Evolutionary conservation across 2,113 vertebrate species (phyloP), one percentile per base, ranked within the genome.

Genomic region (Ammodytes marinus): DNA sequence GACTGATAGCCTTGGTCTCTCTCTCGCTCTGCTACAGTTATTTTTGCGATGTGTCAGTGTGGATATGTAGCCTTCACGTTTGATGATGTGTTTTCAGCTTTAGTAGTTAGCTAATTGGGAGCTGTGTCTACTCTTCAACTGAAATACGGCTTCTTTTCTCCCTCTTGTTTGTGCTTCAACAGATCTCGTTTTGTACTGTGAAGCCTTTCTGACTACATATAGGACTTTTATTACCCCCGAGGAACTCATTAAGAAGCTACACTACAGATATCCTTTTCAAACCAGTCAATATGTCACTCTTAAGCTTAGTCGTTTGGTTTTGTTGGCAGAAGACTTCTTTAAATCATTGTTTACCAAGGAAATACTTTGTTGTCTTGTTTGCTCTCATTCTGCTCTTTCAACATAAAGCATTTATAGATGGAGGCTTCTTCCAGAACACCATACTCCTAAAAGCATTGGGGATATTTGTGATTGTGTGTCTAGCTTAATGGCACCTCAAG

Each of bases 131-230:
- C 60, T 65, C 17, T n/a, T 57, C 39, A 52, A 78, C 64, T 87
- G 4, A 82, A 70, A 78, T 55, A 15, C 60, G 17, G 37, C 37
- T 59, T 50, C 67, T 13, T 40, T 13, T n/a, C 6, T 6, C 15
- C 6, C 58, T 8, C 52, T 47, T 58, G 17, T 77, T 52, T 83
- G 81, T 50, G 47, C 72, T 85, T 84, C 64, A 57, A 78, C 91
- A 99, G 98, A 99, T 89, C 91, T 99, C 70, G 98, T 99, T 89
- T 91, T 99, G 91, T 99, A 99, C 95, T 99, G 98, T 80, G 98
- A 99, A 95, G 98, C 98, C 86, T 99, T 99, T 85, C 92, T 99
- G 89, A 99, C 98, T 8, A 99, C 98, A 0, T 99, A 99, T 92
- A 94, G 98, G 88, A 99, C 98, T 2, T 99, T 99, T 83, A 99